Evolutionary conservation across 2,888 invertebrate species (phyloP), one percentile per base, ranked within the genome.

Genomic region (Xanthorhoe designata): DNA sequence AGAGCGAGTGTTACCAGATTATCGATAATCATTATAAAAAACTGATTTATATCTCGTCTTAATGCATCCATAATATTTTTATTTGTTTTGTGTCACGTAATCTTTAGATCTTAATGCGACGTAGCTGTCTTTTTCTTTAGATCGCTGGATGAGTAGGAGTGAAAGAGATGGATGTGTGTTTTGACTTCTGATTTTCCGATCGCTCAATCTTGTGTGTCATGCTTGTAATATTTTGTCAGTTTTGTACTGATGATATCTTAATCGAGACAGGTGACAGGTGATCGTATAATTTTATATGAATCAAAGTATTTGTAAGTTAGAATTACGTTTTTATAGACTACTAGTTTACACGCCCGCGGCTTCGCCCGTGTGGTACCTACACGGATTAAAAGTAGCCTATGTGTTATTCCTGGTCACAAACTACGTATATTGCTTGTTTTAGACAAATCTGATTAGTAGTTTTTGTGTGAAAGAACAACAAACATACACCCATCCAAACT

Each of bases 1-100:
- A 84, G 82, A 77, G 82, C 87, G 85, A 89, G 88, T 91, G 91
- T 92, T 92, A 88, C 92, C 91, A 91, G 92, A 92, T 92, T 92
- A 92, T 87, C 91, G 87, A 91, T 92, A 92, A 93, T 92, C 91
- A 91, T 91, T 87, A 89, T 86, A 85, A 86, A 83, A 79, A 75
- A 73, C 70, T 71, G 73, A 74, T 68, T 90, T 85, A 83, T 91
- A 91, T 91, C 90, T 80, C 87, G 86, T 91, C 91, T 92, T 92
- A 92, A 92, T 92, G 92, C 91, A 82, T 79, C 83, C 85, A 86
- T 84, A 88, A 87, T 89, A 85, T 90, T 91, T 90, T 91, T 92
- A 89, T 92, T 92, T 92, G 91, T 91, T 91, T 92, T 91, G 84
- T 82, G 75, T 71, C 76, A 68, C 78, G 83, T 86, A 85, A 89